phyloP scores from a whole-genome alignment of 2,888 invertebrate species.

The Boloria euphrosyne region DNA sequence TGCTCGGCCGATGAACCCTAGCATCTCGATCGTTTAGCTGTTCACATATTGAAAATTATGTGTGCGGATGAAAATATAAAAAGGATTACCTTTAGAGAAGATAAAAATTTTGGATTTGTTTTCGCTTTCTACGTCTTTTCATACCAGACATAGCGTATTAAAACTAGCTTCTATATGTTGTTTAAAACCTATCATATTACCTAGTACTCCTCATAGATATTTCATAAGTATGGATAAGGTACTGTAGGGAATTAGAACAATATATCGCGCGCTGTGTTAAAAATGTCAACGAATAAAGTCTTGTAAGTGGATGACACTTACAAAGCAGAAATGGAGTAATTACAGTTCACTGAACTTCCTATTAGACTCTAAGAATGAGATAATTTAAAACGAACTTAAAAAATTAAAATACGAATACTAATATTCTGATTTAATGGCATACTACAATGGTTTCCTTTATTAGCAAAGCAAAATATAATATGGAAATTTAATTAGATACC shows the following conservation, averaged over 20 bases:
- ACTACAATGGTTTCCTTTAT: no score
- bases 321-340: constrained; percentile 34
- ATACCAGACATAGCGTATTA: constrained; percentile 3
- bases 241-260: constrained; percentile 15
- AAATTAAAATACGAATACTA: no score
- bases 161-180: not conserved
- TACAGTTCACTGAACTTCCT: constrained; percentile 39
- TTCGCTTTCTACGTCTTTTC: no score
- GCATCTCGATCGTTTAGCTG: constrained; percentile 58
- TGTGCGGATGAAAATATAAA: constrained; percentile 1
- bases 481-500: no score
- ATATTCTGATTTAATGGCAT: no score
- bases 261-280: constrained; percentile 7
- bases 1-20: constrained; percentile 44
- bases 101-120: no score
- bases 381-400: no score
- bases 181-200: not conserved
- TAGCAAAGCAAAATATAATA: no score
- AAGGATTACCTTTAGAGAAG: no score
- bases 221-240: not conserved
- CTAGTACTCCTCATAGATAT: no score
- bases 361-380: not conserved
- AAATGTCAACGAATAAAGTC: constrained; percentile 28
- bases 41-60: constrained; percentile 39
- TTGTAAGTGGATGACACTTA: constrained; percentile 33